Base-by-base conservation (phyloP, 2,888 invertebrate genomes). In the Phyto melanocephala region DNA sequence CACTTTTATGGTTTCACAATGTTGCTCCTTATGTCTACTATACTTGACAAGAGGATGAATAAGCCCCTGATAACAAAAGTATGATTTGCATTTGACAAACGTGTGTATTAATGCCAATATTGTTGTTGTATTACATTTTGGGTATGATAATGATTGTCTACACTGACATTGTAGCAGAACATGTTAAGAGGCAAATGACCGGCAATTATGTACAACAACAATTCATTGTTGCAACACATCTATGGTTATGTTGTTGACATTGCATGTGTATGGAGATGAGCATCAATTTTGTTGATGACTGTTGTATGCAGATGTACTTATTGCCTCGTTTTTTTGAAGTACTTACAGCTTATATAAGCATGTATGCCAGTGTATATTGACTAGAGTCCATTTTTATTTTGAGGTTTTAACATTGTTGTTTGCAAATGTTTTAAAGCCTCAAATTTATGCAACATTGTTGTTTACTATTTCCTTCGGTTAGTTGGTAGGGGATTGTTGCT, bases 31-130 rank as follows among this genome's bases (percentile, higher is more conserved):
- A 24, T 56, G 56, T 47, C 15, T 22, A 22, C 24, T 7, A 22
- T 28, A 3, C 24, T 15, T 28, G 33, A 63, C 8, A 15, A 11
- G 40, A 45, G 65, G 40, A 54, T 35, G 17, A 1, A n/a, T 60
- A n/a, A 20, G 63, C 42, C 11, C 15, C 33, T 6, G 13, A n/a
- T 35, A n/a, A 28, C 37, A 56, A 22, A 37, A 54, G 67, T 81
- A 78, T 84, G 84, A 86, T 86, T 85, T 86, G 85, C 85, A 86
- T 85, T 84, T 84, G 85, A 85, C 85, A 86, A 84, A 81, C 82
- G 85, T 85, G 84, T 74, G 63, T 74, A 71, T 75, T 82, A 79
- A 78, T 82, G 79, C 78, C 82, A 82, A 75, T 79, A 71, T 71
- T 78, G 78, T 70, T 60, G 54, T 35, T 45, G 28, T 28, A 52